Evolutionary conservation across 2,113 vertebrate species (phyloP), one percentile per base, ranked within the genome.

Genomic region (Pongo abelii): DNA sequence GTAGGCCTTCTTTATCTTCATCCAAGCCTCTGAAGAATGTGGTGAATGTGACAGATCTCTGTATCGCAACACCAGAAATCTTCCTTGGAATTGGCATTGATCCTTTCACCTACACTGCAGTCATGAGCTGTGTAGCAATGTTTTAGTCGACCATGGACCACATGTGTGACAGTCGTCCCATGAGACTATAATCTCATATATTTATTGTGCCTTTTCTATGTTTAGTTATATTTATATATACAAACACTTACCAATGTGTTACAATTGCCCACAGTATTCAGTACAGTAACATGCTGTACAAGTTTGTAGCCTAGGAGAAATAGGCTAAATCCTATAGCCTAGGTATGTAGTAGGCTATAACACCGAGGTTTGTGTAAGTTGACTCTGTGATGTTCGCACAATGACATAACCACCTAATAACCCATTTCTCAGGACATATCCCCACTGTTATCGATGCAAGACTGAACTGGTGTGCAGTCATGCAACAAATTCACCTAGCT

Each of bases 71-170:
- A 43, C 52, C 79, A 79, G 77, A 70, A 83, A 84, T 70, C 91
- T 86, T 23, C 40, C 69, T 93, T 89, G 69, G 64, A 64, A 79
- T 55, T 52, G 91, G 67, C 50, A 38, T 89, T 64, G 50, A 77
- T 89, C 86, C 75, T 95, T 96, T 81, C 55, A 80, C 85, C 91
- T 93, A 38, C 46, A 89, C 48, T 40, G 8, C 27, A 17, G 43
- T 48, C 75, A 18, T 17, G 75, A 8, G 43, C 27, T 27, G 16
- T 8, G 3, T 17, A 46, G 14, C 9, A 25, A 32, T 27, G 46
- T 30, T 27, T 30, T 1, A 27, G 43, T 78, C 25, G 3, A 78
- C 43, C 13, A 18, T 9, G 43, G 43, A 78, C 43, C 27, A 4
- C 43, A 30, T 78, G 30, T 32, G 46, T 48, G 27, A 48, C 27